Conservation (phyloP, 37 sponge, comb jelly and placozoan genomes). For the Halichondria panicea region DNA sequence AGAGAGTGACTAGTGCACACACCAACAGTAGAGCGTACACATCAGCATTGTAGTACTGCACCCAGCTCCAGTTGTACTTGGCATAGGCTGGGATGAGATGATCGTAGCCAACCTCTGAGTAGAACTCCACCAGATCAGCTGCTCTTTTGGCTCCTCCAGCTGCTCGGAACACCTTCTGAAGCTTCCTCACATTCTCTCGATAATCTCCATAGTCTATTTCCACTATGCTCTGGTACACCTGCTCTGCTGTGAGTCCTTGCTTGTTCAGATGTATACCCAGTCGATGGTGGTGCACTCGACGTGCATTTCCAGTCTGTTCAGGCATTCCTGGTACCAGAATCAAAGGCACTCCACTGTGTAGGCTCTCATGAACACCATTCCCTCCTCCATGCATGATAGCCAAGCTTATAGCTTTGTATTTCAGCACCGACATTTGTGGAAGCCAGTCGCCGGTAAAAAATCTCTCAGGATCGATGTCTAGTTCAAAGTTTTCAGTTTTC, state of each 20-base stretch:
- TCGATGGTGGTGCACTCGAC: background rate
- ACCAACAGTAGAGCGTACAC: too few species aligned
- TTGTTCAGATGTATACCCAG: background rate
- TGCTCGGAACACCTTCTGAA: slow-evolving; percentile 1
- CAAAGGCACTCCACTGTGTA: slow-evolving; percentile 3
- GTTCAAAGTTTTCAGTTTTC: slow-evolving; percentile 5
- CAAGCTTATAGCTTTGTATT: slow-evolving; percentile 17
- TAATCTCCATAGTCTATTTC: background rate
- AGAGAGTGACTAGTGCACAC: too few species aligned
- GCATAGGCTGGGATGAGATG: background rate
- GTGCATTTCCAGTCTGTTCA: slow-evolving; percentile 5
- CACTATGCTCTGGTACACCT: background rate
- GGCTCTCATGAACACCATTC: slow-evolving; percentile 49
- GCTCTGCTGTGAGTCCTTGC: background rate
- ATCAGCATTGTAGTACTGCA: slow-evolving; percentile 21
- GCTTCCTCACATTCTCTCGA: background rate
- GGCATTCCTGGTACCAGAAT: background rate
- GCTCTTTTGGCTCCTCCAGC: slow-evolving; percentile 20
- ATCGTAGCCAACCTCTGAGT: background rate
- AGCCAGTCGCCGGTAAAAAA: slow-evolving; percentile 35
- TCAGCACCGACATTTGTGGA: slow-evolving; percentile 37
- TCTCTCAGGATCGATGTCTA: slow-evolving; percentile 23
- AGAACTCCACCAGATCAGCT: slow-evolving; percentile 21
- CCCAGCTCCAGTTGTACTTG: slow-evolving; percentile 19
- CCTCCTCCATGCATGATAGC: slow-evolving; percentile 58